Conservation (phyloP, 2,888 invertebrate species). For the Marasmarcha lunaedactyla region DNA sequence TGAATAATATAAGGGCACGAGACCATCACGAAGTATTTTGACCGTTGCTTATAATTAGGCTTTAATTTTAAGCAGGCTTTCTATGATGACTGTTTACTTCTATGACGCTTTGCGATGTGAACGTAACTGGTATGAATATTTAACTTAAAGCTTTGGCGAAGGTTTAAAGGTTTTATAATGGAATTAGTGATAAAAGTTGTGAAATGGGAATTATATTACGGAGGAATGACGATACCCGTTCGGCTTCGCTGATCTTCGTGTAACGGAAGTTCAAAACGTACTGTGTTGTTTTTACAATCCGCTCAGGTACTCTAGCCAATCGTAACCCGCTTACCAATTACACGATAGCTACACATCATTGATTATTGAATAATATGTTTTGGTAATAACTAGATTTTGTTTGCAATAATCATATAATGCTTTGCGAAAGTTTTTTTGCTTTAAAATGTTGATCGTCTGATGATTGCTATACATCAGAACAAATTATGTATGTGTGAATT, state of each 20-base stretch:
- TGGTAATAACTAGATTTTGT: too few relatives aligned
- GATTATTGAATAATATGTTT: too few relatives aligned
- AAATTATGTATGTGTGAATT: too few relatives aligned
- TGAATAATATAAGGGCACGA: slow-evolving; percentile 1
- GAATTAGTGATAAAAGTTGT: slow-evolving; percentile 17
- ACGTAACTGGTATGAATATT: too few relatives aligned
- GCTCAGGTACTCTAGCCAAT: not conserved
- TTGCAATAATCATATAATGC: too few relatives aligned
- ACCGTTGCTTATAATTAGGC: not conserved
- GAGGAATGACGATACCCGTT: slow-evolving; percentile 23
- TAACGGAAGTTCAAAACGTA: slow-evolving; percentile 55
- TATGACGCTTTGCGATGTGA: slow-evolving; percentile 41
- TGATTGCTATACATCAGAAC: too few relatives aligned
- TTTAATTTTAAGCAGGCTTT: slow-evolving; percentile 35
- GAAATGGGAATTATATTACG: slow-evolving; percentile 22
- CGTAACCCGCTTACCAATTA: not conserved
- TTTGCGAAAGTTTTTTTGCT: too few relatives aligned
- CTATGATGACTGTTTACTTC: slow-evolving; percentile 38
- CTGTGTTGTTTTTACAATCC: slow-evolving; percentile 20
- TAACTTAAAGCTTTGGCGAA: slow-evolving; percentile 35
- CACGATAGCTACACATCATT: not conserved
- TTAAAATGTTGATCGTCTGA: too few relatives aligned
- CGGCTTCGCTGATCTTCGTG: slow-evolving; percentile 59
- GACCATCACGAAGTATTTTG: not conserved
- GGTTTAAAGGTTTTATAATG: slow-evolving; percentile 18